These are phyloP conservation scores for Erpornis zantholeuca DNA, from an alignment of 2,113 vertebrate genomes.

Conservation along the genomic window DNA sequence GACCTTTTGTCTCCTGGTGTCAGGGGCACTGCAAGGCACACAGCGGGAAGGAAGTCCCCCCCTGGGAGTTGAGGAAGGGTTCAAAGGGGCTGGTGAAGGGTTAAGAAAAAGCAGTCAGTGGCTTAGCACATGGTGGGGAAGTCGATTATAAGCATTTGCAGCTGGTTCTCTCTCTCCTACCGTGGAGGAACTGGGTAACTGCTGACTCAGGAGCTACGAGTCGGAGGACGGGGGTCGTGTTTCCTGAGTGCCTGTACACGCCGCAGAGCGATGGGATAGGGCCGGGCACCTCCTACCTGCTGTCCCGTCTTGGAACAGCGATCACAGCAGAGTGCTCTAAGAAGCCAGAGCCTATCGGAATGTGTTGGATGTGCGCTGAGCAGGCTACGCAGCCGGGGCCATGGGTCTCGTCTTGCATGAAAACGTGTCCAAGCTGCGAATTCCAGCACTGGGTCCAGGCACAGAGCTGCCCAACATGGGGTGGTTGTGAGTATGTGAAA, in stretches of 20 bases:
- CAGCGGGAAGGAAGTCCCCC: not conserved
- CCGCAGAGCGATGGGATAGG: not conserved
- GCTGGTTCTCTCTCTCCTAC: not conserved
- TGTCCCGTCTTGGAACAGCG: not conserved
- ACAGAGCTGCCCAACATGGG: not conserved
- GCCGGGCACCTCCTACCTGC: not conserved
- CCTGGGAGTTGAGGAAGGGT: not conserved
- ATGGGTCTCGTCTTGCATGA: not conserved
- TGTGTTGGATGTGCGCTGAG: not conserved
- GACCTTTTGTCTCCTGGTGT: not conserved
- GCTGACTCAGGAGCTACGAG: slow-evolving; percentile 11
- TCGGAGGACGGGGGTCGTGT: not conserved
- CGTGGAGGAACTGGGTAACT: not conserved
- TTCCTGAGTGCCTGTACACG: not conserved
- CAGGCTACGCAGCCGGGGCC: rapidly evolving
- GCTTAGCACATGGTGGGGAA: slow-evolving; percentile 1
- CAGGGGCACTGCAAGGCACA: not conserved
- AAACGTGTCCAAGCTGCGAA: not conserved
- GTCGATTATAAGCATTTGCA: not conserved
- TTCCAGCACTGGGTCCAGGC: not conserved
- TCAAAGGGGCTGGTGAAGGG: not conserved
- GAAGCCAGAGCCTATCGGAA: not conserved
- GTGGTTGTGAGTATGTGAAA: not conserved
- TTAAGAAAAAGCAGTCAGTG: not conserved
- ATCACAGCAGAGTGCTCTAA: not conserved